phyloP scores from a whole-genome alignment of 2,113 vertebrate species.

The Thamnaconus septentrionalis region DNA sequence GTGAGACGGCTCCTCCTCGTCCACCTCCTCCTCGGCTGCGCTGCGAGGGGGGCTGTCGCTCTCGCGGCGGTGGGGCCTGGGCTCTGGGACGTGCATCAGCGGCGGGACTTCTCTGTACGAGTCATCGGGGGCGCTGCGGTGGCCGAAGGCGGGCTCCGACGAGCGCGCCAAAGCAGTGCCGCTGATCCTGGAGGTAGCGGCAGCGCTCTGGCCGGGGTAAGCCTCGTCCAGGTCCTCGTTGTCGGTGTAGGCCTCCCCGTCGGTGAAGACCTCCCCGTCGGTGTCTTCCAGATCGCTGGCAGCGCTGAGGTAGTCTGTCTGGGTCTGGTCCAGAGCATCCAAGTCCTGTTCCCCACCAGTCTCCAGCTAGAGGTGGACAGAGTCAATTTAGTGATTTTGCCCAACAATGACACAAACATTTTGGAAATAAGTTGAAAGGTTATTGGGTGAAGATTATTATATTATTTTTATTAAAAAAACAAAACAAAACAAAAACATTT shows the following conservation, averaged over 20 bases:
- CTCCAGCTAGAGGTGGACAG: conserved; percentile 76
- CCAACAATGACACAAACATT: not conserved
- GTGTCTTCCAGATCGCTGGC: conserved; percentile 94
- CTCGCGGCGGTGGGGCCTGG: not conserved
- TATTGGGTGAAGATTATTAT: no score
- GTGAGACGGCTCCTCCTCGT: conserved; percentile 1
- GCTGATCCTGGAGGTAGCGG: conserved; percentile 27
- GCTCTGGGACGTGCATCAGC: conserved; percentile 56
- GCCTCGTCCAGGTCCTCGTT: conserved; percentile 82
- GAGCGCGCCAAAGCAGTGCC: conserved; percentile 53
- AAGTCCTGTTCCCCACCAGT: conserved; percentile 76
- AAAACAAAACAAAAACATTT: no score
- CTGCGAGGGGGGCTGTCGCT: conserved; percentile 31
- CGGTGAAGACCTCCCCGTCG: conserved; percentile 81
- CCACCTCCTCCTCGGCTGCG: conserved; percentile 31
- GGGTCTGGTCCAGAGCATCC: conserved; percentile 63
- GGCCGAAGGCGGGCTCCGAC: conserved; percentile 58
- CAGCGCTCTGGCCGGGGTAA: conserved; percentile 56
- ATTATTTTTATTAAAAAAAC: no score
- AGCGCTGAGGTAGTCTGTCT: conserved; percentile 88
- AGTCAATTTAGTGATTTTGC: not conserved
- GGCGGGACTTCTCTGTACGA: conserved; percentile 56
- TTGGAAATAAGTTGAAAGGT: no score
- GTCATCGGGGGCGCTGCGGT: conserved; percentile 23
- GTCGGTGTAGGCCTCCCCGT: conserved; percentile 80